Evolutionary conservation across 2,797 vertebrate species (phyloP).

Genomic region (Urophycis tenuis): DNA sequence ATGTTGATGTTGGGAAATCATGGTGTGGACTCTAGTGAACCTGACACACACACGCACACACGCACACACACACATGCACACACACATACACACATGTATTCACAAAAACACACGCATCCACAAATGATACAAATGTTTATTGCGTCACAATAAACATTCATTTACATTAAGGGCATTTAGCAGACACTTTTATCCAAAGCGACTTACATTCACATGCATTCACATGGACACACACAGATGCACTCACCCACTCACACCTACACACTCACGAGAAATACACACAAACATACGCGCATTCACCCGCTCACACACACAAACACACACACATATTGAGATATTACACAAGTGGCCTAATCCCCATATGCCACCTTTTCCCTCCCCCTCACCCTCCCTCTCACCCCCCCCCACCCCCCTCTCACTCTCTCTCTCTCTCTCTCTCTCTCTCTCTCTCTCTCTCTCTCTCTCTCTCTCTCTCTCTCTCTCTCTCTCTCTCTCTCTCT

Average conservation of each 20-base stretch:
- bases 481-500: no score
- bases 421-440: slow-evolving; percentile 46
- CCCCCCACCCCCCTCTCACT: no score
- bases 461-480: no score
- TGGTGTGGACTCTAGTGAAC: neutral
- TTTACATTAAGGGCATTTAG: no score
- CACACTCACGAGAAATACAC: neutral
- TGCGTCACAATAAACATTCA: no score
- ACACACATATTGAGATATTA: neutral
- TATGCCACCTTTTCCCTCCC: slow-evolving; percentile 27
- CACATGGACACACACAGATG: neutral
- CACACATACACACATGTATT: neutral
- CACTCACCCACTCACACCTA: neutral
- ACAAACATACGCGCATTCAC: neutral
- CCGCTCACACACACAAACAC: neutral
- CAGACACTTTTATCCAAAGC: neutral
- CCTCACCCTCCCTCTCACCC: slow-evolving; percentile 51
- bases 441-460: no score
- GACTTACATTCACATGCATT: neutral
- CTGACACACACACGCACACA: neutral
- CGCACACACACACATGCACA: neutral
- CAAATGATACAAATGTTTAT: no score
- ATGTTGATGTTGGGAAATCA: neutral
- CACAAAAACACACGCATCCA: neutral
- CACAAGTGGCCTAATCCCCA: neutral